Base-by-base conservation (phyloP, 2,113 vertebrate genomes). In the Lasiurus borealis region DNA sequence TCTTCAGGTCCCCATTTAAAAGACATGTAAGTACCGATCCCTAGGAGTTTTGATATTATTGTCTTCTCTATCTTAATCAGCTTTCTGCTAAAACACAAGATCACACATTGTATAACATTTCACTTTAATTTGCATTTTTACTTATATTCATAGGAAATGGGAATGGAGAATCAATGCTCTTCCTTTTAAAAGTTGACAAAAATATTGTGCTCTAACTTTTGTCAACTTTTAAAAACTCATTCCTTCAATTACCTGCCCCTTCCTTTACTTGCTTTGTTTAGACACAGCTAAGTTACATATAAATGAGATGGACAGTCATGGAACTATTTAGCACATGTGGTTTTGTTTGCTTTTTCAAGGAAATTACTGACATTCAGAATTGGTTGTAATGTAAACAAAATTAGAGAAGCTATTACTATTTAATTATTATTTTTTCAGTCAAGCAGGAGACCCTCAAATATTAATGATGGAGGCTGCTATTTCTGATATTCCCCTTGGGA, bases 311-410 rank as follows among this genome's bases (percentile, higher is more conserved):
- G 69, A 78, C 27, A 34, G 40, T 94, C 57, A 72, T 77, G 73
- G 25, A 57, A 84, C 85, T 84, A 94, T 36, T 89, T 90, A 84
- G 75, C 71, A 82, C 72, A 95, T 48, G 68, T 68, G 34, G 31
- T 57, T 93, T 73, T 90, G 31, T 89, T 93, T 95, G 46, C 81
- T 82, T 84, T 85, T 76, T 94, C 40, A 88, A 54, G 34, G 46
- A 95, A 96, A 90, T 96, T 77, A 75, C 77, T 90, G 52, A 95
- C 25, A 68, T 78, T 71, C 46, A 90, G 27, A 94, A 90, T 44
- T 81, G 71, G 46, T 36, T 78, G 18, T 29, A 87, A 34, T 77
- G 29, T 90, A 93, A 88, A 92, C 66, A 88, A 50, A 29, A 82
- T 15, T 88, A 76, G 85, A 36, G 27, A 66, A 88, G 18, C 81